Base-by-base conservation (phyloP, 2,113 vertebrate species). In the Sitta europaea region DNA sequence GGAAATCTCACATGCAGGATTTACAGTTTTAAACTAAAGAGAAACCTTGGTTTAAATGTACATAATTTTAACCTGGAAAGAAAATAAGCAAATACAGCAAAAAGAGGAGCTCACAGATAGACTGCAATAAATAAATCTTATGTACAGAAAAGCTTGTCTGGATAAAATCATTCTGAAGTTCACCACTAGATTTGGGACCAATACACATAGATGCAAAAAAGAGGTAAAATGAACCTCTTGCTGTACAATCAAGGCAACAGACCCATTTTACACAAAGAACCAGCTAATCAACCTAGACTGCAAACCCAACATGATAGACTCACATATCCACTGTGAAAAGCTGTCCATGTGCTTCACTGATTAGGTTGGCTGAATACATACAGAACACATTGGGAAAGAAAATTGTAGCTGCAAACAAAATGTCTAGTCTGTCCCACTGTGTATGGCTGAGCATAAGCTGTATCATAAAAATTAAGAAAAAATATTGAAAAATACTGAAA, bases 11-110 rank as follows among this genome's bases (percentile, higher is more conserved):
- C 75, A 93, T 22, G 25, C 35, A 90, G 54, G 78, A 76, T 83
- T 66, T 90, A 65, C 65, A 90, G 20, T 83, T 93, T 95, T 85
- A 93, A 95, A 76, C 75, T 75, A 77, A 90, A 93, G 82, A 93
- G 78, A 93, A 94, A 83, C 58, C 67, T 74, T 27, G 42, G 67
- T 77, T 89, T 88, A 73, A 86, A 88, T 31, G 58, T 75, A 54
- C 59, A 62, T 79, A 86, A 80, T 90, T 95, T 92, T 92, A 95
- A 90, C 67, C 82, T 73, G 71, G 45, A 55, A 79, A 51, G 74
- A 82, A 90, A 82, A 88, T 54, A 94, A 79, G 58, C 71, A 86
- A 28, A 20, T 23, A 57, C 18, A 45, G 67, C 12, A 85, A 72
- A 84, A 72, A 95, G 45, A 65, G 25, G 59, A 73, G 35, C 36